A percentile compares a stretch with the other conserved stretches of the same genome.
phyloP scores from a whole-genome alignment of 2,797 vertebrate species.

The Loris lydekkerianus region DNA sequence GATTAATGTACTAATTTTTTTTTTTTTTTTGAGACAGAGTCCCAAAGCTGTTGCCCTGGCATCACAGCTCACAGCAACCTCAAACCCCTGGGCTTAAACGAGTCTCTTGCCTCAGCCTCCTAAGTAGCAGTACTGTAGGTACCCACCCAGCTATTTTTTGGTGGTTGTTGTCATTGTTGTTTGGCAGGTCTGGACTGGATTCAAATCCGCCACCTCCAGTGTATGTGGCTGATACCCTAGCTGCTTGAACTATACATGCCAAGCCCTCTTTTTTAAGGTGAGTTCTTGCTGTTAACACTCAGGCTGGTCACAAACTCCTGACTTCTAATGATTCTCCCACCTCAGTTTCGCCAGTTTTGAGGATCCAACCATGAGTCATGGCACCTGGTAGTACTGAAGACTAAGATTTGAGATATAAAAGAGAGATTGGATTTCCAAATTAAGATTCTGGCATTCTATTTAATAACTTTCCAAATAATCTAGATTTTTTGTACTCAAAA shows the following conservation, averaged over 20 bases:
- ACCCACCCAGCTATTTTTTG: too few relatives aligned
- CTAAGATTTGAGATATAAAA: neutral
- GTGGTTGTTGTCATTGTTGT: too few relatives aligned
- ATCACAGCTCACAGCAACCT: too few relatives aligned
- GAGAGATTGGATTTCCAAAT: neutral
- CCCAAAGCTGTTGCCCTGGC: too few relatives aligned
- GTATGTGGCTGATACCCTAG: too few relatives aligned
- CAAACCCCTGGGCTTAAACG: too few relatives aligned
- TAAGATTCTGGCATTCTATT: neutral
- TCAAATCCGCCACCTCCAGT: too few relatives aligned
- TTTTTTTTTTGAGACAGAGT: too few relatives aligned
- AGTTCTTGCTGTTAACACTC: neutral
- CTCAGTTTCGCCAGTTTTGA: neutral
- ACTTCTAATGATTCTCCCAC: neutral
- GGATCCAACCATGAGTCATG: neutral
- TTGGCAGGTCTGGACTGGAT: too few relatives aligned
- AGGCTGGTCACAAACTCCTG: neutral
- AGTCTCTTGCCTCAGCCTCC: too few relatives aligned
- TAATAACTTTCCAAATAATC: slow-evolving; percentile 11
- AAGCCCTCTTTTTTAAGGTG: neutral
- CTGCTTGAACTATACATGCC: too few relatives aligned
- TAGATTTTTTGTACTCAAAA: neutral
- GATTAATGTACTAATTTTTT: neutral
- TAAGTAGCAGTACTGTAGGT: too few relatives aligned
- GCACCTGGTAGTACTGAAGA: neutral